These are phyloP conservation scores for Psittacula cyanocephala DNA, from an alignment of 2,113 vertebrate genomes.

Conservation along the genomic window DNA sequence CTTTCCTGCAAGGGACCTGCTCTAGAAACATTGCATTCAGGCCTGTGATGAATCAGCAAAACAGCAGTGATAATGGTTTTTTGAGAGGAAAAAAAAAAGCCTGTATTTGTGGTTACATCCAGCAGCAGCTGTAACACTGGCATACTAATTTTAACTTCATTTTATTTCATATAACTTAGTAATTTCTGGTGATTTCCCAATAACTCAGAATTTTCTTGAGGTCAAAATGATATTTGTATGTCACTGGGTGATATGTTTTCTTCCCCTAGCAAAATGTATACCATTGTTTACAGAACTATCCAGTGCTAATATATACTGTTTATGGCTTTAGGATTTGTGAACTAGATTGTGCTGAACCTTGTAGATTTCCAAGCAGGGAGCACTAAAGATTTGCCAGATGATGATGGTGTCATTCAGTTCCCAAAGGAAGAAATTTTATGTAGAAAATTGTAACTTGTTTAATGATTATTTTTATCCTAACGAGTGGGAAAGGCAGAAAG, in stretches of 20 bases:
- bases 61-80: not conserved
- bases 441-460: not conserved
- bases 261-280: not conserved
- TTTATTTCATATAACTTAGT: not conserved
- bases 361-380: not conserved
- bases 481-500: not conserved
- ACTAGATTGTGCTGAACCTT: not conserved
- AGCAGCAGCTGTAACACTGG: not conserved
- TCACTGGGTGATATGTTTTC: not conserved
- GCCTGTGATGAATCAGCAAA: not conserved
- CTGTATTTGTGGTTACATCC: fast-evolving
- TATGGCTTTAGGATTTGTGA: not conserved
- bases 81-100: too few species aligned
- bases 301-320: not conserved
- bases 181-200: not conserved
- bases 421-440: not conserved
- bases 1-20: not conserved
- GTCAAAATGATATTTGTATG: not conserved
- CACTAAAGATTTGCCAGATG: not conserved
- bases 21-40: not conserved
- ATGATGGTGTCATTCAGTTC: not conserved
- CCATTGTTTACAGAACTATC: not conserved
- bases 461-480: not conserved
- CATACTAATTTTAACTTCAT: not conserved
- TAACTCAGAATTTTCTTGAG: not conserved